Percentiles rank a stretch among this genome's conserved stretches.
Conservation (phyloP, 2,888 invertebrate species). For the Pelosia muscerda region DNA sequence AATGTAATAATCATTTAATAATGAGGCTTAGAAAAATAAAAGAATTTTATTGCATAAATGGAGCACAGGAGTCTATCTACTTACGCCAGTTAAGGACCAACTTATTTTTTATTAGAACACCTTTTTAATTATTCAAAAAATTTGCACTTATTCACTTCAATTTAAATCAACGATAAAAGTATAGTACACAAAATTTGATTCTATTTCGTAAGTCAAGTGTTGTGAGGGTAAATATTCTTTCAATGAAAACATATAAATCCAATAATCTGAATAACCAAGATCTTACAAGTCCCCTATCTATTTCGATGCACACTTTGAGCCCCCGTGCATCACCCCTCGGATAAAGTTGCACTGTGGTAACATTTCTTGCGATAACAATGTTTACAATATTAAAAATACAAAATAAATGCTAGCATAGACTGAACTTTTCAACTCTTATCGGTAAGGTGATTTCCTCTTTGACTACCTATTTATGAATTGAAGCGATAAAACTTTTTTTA, state of each 20-base stretch:
- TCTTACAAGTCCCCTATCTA: conserved; percentile 24
- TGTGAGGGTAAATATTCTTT: conserved; percentile 21
- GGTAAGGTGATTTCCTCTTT: not conserved
- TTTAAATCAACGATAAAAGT: not conserved
- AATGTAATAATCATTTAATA: no score
- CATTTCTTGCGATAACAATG: conserved; percentile 6
- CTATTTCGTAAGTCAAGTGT: conserved; percentile 20
- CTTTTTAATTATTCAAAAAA: not conserved
- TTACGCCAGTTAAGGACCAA: not conserved
- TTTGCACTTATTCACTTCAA: not conserved
- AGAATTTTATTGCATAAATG: no score
- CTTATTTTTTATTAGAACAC: not conserved
- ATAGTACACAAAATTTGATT: not conserved
- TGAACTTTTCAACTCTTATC: not conserved
- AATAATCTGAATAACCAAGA: conserved; percentile 44
- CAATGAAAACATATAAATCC: conserved; percentile 47
- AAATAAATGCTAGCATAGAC: not conserved
- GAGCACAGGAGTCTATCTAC: no score
- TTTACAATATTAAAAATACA: conserved; percentile 10
- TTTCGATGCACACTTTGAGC: conserved; percentile 17
- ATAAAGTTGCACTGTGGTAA: conserved; percentile 20
- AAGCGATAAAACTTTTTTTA: no score
- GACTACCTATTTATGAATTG: no score
- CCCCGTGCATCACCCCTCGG: conserved; percentile 41
- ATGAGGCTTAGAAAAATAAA: no score